Evolutionary conservation across 2,797 vertebrate genomes (phyloP).

Genomic region (Pteronotus mesoamericanus): DNA sequence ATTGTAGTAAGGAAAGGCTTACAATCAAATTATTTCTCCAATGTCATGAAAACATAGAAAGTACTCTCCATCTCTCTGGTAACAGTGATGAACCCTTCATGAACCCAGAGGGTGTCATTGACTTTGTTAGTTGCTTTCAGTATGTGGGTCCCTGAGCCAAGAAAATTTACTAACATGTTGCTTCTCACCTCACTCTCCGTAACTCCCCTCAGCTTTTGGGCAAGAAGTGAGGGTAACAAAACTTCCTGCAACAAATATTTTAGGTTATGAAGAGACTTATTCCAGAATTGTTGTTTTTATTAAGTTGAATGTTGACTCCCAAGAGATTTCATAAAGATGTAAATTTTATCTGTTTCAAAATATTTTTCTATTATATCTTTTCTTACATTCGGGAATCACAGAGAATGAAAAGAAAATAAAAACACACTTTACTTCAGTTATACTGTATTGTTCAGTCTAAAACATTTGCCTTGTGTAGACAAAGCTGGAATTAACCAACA

Average conservation of each 20-base stretch:
- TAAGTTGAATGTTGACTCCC: neutral
- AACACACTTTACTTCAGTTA: neutral
- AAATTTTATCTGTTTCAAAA: slow-evolving; percentile 20
- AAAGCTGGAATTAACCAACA: neutral
- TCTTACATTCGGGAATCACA: neutral
- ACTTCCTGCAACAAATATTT: neutral
- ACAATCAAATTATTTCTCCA: neutral
- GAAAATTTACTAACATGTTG: neutral
- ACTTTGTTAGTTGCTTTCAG: neutral
- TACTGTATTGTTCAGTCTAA: neutral
- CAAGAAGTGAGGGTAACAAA: neutral
- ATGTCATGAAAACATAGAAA: neutral
- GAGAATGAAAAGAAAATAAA: neutral
- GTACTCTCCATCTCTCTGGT: neutral
- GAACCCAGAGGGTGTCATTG: neutral
- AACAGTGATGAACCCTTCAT: neutral
- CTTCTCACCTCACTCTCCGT: neutral
- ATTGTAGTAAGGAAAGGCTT: neutral
- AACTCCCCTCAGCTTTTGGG: neutral
- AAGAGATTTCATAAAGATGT: neutral
- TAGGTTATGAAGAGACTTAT: neutral
- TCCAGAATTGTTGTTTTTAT: neutral
- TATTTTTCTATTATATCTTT: neutral
- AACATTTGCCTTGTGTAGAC: neutral
- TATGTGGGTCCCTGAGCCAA: neutral